Evolutionary conservation across 2,797 vertebrate species (phyloP), one percentile per base, ranked within the genome.

Genomic region (Percopsis omiscomaycus): DNA sequence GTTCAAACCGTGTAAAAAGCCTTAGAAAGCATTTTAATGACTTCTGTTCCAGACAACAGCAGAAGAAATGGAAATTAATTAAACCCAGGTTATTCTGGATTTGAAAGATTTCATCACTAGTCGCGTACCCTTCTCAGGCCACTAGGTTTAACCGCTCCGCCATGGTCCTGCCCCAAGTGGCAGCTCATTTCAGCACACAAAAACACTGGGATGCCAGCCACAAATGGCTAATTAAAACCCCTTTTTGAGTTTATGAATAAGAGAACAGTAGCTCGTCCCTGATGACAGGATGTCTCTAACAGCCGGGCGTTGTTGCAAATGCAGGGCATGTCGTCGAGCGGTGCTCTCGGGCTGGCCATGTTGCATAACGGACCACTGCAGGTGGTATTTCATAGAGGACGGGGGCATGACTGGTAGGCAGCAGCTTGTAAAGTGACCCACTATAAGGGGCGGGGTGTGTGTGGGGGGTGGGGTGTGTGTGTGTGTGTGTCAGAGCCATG

Each of bases 181-280:
- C 59, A 22, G 69, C 71, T 79, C 55, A 68, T 84, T 82, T 81
- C 67, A 84, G 77, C 66, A 74, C 48, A 22, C 66, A 78, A 79
- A 72, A 68, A 70, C 16, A 4, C 82, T 71, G 72, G 51, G 71
- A 75, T 74, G 60, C 54, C 54, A 48, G 73, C 61, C 74, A 77
- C 80, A 75, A 75, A 80, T 44, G 62, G 56, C 62, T 85, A 78
- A 85, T 85, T 84, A 79, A 85, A 85, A 79, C 62, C 61, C 62
- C 8, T 42, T 72, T 72, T 77, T 74, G 66, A 71, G 71, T 83
- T 78, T 78, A 84, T 83, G 71, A 84, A 84, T 86, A 79, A 86
- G 76, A 70, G 67, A 80, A 67, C 69, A 61, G 59, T 61, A 65
- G 48, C 68, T 61, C 47, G 65, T 53, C 64, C 62, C 6, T 6